Evolutionary conservation across 2,888 invertebrate genomes (phyloP).

Genomic region (Nemotelus nigrinus): DNA sequence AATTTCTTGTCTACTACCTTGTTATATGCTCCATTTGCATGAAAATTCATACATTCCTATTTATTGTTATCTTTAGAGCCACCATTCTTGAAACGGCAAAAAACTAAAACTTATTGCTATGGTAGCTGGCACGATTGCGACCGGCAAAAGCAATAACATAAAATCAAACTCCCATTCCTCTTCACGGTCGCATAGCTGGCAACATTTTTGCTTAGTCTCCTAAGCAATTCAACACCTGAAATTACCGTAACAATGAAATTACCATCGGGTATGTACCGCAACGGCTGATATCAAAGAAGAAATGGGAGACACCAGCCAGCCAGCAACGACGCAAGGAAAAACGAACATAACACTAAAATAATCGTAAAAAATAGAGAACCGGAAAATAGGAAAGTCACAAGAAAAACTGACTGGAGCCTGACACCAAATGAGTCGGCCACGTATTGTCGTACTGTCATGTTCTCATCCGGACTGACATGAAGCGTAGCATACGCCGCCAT

Average conservation of each 20-base stretch:
- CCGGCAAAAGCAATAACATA: constrained; percentile 11
- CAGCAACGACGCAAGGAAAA: not conserved
- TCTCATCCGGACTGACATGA: not conserved
- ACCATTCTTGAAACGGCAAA: constrained; percentile 15
- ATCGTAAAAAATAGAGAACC: constrained; percentile 50
- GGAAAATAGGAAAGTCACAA: constrained; percentile 46
- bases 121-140: constrained; percentile 9
- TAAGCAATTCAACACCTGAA: constrained; percentile 41
- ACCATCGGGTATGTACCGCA: constrained; percentile 6
- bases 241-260: constrained; percentile 35
- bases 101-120: not conserved
- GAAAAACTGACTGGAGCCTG: constrained; percentile 33
- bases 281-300: not conserved
- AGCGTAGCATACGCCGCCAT: constrained; percentile 19
- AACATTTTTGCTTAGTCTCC: not conserved
- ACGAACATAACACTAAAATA: constrained; percentile 48
- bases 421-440: constrained; percentile 28
- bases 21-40: constrained; percentile 19
- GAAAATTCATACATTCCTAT: constrained; percentile 33
- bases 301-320: not conserved
- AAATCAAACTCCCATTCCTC: constrained; percentile 1
- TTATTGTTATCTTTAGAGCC: constrained; percentile 18
- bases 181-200: not conserved
- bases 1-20: not conserved
- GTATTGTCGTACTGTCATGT: constrained; percentile 22